Base-by-base conservation (phyloP, 23 tunicate species). In the Halocynthia roretzi region DNA sequence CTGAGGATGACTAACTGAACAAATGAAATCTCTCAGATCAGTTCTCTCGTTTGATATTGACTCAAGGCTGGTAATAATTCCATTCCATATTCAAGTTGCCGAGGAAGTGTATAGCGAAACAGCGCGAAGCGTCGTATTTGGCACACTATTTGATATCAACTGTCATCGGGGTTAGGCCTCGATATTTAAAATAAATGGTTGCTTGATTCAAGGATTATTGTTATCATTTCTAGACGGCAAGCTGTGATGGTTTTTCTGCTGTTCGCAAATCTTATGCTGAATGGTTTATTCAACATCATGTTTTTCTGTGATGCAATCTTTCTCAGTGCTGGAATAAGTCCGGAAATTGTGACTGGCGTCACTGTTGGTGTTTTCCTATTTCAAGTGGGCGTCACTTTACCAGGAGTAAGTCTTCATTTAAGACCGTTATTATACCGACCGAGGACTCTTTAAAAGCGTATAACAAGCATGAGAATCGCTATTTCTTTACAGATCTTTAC, bases 361-460 rank as follows among this genome's bases (percentile, higher is more conserved):
- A 83, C 87, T 10, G 72, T 88, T 19, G 86, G 95, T 15, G 72
- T 88, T 6, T 78, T 83, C 54, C 61, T 61, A 7, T 67, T 83
- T 65, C 77, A 83, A 72, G 75, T 88, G 14, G 22, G 83, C 12
- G 76, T 53, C 8, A 72, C 87, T n/a, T n/a, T 83, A 10, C 48
- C 85, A 68, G 95, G 95, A 77, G 95, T 88, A 55, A 79, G 85
- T 60, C 55, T 22, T 31, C 15, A 58, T n/a, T 14, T 58, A 58
- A 58, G 64, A 15, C 64, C n/a, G n/a, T n/a, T n/a, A n/a, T n/a
- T n/a, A 58, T n/a, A 58, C 64, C n/a, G 18, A 58, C 15, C 64
- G 4, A 58, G 4, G 18, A 58, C 64, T 14, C 2, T 0, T n/a
- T 4, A 1, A 58, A 0, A 31, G 4, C 4, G 44, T 31, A 31